Conservation (phyloP, 1,140 invertebrate genomes). For the Lordiphosa collinella region DNA sequence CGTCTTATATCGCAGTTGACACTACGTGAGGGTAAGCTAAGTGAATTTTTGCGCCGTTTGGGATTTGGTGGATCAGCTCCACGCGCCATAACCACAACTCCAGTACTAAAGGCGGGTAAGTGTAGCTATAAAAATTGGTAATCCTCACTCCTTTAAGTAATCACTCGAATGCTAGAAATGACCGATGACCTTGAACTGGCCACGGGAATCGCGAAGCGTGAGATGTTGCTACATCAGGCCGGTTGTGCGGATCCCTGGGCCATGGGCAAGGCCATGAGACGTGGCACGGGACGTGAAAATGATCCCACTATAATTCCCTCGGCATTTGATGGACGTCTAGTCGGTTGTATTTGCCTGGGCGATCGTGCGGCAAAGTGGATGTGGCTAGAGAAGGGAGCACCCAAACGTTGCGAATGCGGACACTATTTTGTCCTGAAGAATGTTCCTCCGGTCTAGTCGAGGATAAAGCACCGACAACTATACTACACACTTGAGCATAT, state of each 20-base stretch:
- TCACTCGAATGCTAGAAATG: constrained; percentile 76
- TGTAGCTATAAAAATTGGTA: neutral
- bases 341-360: constrained; percentile 97
- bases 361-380: constrained; percentile 92
- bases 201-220: constrained; percentile 93
- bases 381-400: constrained; percentile 92
- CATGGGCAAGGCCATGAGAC: constrained; percentile 85
- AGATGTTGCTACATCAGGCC: constrained; percentile 88
- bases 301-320: constrained; percentile 93
- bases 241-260: constrained; percentile 95
- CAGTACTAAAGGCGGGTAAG: constrained; percentile 44
- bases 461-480: constrained; percentile 25
- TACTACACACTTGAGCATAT: neutral
- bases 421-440: constrained; percentile 95
- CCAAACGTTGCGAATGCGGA: constrained; percentile 95
- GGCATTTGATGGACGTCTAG: constrained; percentile 90
- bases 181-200: constrained; percentile 93
- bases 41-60: constrained; percentile 27
- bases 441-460: constrained; percentile 81
- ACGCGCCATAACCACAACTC: constrained; percentile 45
- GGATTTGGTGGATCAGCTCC: constrained; percentile 22
- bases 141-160: no score
- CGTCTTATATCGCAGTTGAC: constrained; percentile 59
- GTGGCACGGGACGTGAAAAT: constrained; percentile 89
- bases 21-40: constrained; percentile 38